Evolutionary conservation across 2,888 invertebrate genomes (phyloP).

Genomic region (Aphodius sticticus): DNA sequence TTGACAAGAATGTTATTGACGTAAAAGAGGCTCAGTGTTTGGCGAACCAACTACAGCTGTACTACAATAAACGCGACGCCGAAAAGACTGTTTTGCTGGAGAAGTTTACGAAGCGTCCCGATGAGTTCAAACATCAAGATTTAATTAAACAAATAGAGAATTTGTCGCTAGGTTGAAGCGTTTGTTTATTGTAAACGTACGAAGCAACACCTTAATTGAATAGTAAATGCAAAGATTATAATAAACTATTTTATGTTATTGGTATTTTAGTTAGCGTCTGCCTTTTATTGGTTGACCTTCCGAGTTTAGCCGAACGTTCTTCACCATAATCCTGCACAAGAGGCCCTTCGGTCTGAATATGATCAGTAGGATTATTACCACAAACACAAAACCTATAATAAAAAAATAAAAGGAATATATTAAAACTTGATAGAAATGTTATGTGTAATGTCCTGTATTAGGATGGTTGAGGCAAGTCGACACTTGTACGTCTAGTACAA

Average conservation of each 20-base stretch:
- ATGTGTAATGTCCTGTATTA: too few relatives aligned
- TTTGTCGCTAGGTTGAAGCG: constrained; percentile 24
- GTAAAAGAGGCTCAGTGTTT: constrained; percentile 85
- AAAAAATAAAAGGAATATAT: background rate
- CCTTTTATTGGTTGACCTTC: background rate
- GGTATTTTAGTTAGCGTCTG: background rate
- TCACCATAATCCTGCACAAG: background rate
- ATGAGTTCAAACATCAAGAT: constrained; percentile 84
- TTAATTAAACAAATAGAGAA: constrained; percentile 77
- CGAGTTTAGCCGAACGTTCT: background rate
- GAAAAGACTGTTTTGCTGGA: constrained; percentile 71
- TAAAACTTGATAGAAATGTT: background rate
- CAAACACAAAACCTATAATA: background rate
- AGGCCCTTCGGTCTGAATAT: background rate
- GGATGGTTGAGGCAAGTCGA: too few relatives aligned
- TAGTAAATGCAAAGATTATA: background rate
- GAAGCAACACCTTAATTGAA: background rate
- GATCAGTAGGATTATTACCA: background rate
- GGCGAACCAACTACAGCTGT: constrained; percentile 86
- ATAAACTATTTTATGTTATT: background rate
- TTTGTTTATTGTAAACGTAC: constrained; percentile 1
- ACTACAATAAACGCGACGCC: constrained; percentile 74
- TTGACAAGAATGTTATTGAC: constrained; percentile 78
- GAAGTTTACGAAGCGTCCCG: constrained; percentile 74
- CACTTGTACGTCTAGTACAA: too few relatives aligned